Conservation (phyloP, 2,797 vertebrate genomes). For the Platyrinchus mystaceus region DNA sequence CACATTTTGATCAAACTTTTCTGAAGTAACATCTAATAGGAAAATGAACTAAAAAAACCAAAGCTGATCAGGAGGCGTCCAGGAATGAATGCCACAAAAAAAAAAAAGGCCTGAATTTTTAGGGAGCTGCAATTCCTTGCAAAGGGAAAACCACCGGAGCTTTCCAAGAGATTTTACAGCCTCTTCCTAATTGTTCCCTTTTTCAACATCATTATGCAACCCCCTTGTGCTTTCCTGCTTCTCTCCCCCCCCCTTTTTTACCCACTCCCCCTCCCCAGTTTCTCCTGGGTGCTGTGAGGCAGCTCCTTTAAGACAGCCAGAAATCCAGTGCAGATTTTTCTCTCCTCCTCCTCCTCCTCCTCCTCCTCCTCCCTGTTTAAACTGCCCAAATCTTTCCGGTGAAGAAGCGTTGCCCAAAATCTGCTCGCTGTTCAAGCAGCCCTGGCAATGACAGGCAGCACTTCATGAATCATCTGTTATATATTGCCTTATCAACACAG, state of each 20-base stretch:
- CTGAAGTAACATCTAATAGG: background rate
- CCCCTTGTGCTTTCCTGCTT: background rate
- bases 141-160: background rate
- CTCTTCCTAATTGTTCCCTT: background rate
- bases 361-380: background rate
- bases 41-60: background rate
- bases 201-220: background rate
- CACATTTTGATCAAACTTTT: background rate
- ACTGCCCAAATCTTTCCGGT: background rate
- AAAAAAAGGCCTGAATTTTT: background rate
- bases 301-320: background rate
- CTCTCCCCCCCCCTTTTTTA: background rate
- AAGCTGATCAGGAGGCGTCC: background rate
- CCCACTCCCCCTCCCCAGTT: background rate
- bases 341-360: background rate
- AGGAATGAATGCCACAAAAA: background rate
- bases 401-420: slow-evolving; percentile 44
- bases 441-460: slow-evolving; percentile 20
- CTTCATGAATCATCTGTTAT: slow-evolving; percentile 40
- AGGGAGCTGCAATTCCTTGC: background rate
- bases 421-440: slow-evolving; percentile 19
- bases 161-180: slow-evolving; percentile 6
- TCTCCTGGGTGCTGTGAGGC: background rate
- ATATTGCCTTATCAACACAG: slow-evolving; percentile 17
- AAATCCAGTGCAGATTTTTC: background rate